Evolutionary conservation across 2,888 invertebrate genomes (phyloP), one percentile per base, ranked within the genome.

Genomic region (Proisotoma minuta): DNA sequence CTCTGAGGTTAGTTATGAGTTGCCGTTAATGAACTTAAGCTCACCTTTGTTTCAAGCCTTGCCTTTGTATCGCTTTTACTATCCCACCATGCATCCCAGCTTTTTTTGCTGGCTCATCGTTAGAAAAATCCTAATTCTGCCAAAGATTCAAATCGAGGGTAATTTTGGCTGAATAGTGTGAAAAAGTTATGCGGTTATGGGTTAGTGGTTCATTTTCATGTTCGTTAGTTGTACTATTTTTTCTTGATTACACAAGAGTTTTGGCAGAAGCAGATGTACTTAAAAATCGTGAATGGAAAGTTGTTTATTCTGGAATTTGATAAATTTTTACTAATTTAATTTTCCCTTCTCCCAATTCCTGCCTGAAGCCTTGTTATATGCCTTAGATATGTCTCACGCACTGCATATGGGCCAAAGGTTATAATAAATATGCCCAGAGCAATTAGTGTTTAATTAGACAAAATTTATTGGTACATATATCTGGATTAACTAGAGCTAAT

Each of bases 181-280:
- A n/a, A 20, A 20, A 43, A 12, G 47, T 34, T 56, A 47, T 56
- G 47, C n/a, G 2, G 23, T 56, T 56, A 47, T 56, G 56, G 56
- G 56, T 56, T 43, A 56, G 43, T 56, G 56, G 40, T 26, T 56
- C 56, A 56, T 56, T 29, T 43, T 43, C 43, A 12, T 5, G 43
- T 5, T 4, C 18, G 15, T 43, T 43, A n/a, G 15, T 43, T 18
- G 18, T 20, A 4, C 20, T 43, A 43, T 43, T 15, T 18, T 5
- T 43, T 43, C 20, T 43, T 18, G 43, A 43, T 43, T 43, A n/a
- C n/a, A n/a, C n/a, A n/a, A n/a, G 43, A 20, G 34, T 34, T 34
- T 34, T 8, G 43, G 18, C 43, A 56, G 56, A 40, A 43, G 47
- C 43, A 43, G 56, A 29, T 56, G 43, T 34, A 34, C 15, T 8